Base-by-base conservation (phyloP, 2,113 vertebrate species). In the Nerophis ophidion region DNA sequence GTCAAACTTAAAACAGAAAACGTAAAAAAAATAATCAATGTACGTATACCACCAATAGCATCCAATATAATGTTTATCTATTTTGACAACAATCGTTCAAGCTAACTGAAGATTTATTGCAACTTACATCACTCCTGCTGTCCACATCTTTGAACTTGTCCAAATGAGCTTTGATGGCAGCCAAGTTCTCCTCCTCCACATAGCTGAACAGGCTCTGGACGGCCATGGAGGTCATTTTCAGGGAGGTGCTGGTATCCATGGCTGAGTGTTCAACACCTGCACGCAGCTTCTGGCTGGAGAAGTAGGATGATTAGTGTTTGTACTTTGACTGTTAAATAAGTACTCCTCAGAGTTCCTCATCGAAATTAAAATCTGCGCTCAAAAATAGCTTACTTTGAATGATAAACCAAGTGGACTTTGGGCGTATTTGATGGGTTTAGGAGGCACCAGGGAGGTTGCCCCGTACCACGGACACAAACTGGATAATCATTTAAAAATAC, bases 81-180 rank as follows among this genome's bases (percentile, higher is more conserved):
- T 36, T 36, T 36, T 38, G 10, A 10, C 10, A 55, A 38, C 0
- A 11, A 10, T 44, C 40, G 4, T 44, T 11, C 40, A 4, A 44
- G 26, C 15, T 1, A 34, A 61, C 60, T 40, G 33, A n/a, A 52
- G 8, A 12, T 12, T 15, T 59, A 47, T 40, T 55, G 47, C 15
- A 48, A 87, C 88, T 91, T 81, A 99, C 97, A 81, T 99, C 97
- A 58, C 97, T 96, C 73, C 95, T 91, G 83, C 96, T 93, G 89
- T 99, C 94, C 13, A 99, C 93, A 68, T 98, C 95, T 66, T 86
- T 93, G 86, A 94, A 95, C 65, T 95, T 98, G 79, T 99, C 96
- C 73, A 99, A 90, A 68, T 97, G 90, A 0, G 94, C 91, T 79
- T 91, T 95, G 80, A 99, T 68, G 64, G 93, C 95, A 54, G 91